Evolutionary conservation across 1,140 invertebrate species (phyloP).

Genomic region (Drosophila sucinea): DNA sequence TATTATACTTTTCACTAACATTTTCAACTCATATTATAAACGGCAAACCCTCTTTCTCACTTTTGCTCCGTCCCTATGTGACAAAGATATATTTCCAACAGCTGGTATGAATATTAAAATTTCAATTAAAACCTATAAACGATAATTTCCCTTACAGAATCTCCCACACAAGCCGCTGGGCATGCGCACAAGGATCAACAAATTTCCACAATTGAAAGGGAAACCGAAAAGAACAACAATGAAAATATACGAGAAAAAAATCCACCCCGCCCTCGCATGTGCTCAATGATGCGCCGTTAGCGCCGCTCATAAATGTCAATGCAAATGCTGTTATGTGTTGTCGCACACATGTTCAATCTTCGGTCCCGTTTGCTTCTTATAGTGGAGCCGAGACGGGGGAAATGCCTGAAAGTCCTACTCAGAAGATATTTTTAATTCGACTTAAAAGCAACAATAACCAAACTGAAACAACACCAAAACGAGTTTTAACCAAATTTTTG

Average conservation of each 20-base stretch:
- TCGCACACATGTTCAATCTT: constrained; percentile 53
- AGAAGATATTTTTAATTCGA: constrained; percentile 42
- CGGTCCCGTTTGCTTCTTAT: constrained; percentile 8
- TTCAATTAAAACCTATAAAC: constrained; percentile 45
- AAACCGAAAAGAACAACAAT: constrained; percentile 30
- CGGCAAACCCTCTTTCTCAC: constrained; percentile 1
- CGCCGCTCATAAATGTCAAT: constrained; percentile 79
- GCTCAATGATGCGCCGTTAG: constrained; percentile 59
- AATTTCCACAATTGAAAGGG: constrained; percentile 63
- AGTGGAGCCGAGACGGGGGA: constrained; percentile 1
- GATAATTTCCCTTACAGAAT: constrained; percentile 64
- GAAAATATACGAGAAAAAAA: constrained; percentile 19
- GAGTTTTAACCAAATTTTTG: constrained; percentile 67
- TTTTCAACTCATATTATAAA: constrained; percentile 33
- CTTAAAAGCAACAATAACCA: constrained; percentile 30
- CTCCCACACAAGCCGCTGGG: constrained; percentile 59
- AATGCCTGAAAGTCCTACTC: constrained; percentile 25
- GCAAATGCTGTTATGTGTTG: constrained; percentile 45
- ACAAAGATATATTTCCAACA: constrained; percentile 59
- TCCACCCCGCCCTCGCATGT: constrained; percentile 48
- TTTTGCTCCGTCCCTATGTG: background rate
- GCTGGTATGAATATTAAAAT: constrained; percentile 47
- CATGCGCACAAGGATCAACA: constrained; percentile 55
- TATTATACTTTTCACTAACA: background rate
- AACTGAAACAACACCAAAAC: constrained; percentile 46